These are phyloP conservation scores for Caenorhabditis inopinata DNA, from an alignment of 1,140 invertebrate genomes.

Conservation along the genomic window DNA sequence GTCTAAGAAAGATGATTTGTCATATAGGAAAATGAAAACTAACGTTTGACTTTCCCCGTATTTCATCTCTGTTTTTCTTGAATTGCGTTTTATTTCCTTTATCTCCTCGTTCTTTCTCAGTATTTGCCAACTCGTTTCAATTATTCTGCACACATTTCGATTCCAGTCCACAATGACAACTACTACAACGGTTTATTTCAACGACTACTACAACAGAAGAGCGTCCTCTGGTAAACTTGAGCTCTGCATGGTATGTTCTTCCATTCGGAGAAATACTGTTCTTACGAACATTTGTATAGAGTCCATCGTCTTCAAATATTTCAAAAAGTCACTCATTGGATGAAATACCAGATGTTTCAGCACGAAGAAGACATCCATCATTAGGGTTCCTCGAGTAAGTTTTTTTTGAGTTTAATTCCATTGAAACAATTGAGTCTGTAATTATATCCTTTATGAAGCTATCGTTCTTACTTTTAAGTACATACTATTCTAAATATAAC, in stretches of 20 bases:
- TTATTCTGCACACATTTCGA: background rate
- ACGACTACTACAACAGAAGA: conserved; percentile 1
- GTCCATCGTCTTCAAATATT: background rate
- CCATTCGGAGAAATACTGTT: background rate
- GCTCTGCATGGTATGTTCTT: background rate
- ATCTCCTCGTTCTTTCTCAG: background rate
- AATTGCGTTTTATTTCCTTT: background rate
- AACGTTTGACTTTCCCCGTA: background rate
- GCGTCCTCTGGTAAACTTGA: background rate
- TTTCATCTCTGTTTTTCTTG: background rate
- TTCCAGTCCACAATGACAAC: background rate
- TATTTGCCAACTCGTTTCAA: conserved; percentile 12
- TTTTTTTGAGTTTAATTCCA: too few species aligned
- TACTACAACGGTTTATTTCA: background rate
- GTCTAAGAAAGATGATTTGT: conserved; percentile 2
- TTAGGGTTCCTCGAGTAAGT: background rate
- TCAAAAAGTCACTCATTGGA: background rate
- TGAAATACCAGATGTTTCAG: background rate
- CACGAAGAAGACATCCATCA: background rate
- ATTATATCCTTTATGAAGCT: too few species aligned
- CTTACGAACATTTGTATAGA: background rate
- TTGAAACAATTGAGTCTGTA: too few species aligned
- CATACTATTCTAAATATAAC: too few species aligned
- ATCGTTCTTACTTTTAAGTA: too few species aligned
- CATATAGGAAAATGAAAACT: background rate